Evolutionary conservation across 2,113 vertebrate species (phyloP).

Genomic region (Phocoena phocoena): DNA sequence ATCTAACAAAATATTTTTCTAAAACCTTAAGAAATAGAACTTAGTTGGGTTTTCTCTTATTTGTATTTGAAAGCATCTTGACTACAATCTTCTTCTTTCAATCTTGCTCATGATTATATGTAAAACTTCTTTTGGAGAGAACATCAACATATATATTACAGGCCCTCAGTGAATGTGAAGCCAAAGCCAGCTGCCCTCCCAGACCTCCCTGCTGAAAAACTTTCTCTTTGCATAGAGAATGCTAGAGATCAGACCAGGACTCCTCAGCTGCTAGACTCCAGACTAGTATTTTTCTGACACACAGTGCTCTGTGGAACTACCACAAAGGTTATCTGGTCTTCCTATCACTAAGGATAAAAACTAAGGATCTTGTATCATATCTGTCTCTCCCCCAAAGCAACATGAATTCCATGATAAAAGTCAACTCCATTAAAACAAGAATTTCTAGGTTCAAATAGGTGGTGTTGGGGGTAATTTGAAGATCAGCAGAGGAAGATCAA

Average conservation of each 20-base stretch:
- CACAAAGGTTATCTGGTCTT: not conserved
- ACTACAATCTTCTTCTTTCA: not conserved
- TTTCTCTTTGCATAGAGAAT: not conserved
- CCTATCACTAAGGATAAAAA: not conserved
- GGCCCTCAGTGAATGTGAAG: not conserved
- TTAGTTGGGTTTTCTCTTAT: not conserved
- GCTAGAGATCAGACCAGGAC: too few relatives aligned
- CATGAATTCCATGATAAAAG: not conserved
- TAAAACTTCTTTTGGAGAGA: not conserved
- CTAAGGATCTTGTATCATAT: not conserved
- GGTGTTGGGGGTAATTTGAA: not conserved
- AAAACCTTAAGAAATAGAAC: not conserved
- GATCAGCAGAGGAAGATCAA: not conserved
- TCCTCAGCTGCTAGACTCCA: not conserved
- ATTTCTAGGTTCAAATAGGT: not conserved
- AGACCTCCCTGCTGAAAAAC: not conserved
- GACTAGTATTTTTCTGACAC: not conserved
- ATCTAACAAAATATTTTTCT: not conserved
- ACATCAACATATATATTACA: not conserved
- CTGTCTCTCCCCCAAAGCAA: not conserved
- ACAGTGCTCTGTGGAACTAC: not conserved
- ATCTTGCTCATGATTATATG: not conserved
- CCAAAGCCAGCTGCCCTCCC: not conserved
- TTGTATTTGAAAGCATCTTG: not conserved
- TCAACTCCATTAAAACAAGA: not conserved